These are phyloP conservation scores for Sarcophilus harrisii DNA, from an alignment of 2,797 vertebrate species.

Conservation along the genomic window DNA sequence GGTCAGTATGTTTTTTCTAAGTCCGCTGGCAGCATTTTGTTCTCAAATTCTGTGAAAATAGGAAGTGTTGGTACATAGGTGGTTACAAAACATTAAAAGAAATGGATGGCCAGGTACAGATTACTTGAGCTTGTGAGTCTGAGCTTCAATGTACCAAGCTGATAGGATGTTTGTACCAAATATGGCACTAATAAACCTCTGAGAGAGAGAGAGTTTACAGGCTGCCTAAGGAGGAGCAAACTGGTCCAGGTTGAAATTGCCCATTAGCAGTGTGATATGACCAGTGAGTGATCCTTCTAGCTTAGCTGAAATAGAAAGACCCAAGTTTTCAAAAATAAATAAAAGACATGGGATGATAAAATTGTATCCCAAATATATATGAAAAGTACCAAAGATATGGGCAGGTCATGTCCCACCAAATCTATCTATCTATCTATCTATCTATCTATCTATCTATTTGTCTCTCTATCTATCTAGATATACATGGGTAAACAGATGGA, in stretches of 20 bases:
- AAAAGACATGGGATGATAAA: not conserved
- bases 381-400: not conserved
- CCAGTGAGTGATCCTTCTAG: not conserved
- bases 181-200: not conserved
- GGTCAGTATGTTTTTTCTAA: not conserved
- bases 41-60: not conserved
- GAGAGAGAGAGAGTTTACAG: not conserved
- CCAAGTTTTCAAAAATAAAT: not conserved
- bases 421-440: too few relatives aligned
- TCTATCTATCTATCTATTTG: too few relatives aligned
- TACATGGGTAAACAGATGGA: not conserved
- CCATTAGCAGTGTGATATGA: not conserved
- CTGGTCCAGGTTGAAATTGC: not conserved
- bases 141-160: not conserved
- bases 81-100: conserved; percentile 2
- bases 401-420: not conserved
- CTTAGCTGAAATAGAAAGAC: not conserved
- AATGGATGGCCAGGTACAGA: not conserved
- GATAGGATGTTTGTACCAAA: not conserved
- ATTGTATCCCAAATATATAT: not conserved
- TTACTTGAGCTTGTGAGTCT: not conserved
- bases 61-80: not conserved
- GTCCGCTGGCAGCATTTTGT: not conserved
- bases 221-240: not conserved
- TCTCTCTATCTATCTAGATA: too few relatives aligned